Evolutionary conservation across 1,140 invertebrate species (phyloP), one percentile per base, ranked within the genome.

Genomic region (Trachelipus rathkii): DNA sequence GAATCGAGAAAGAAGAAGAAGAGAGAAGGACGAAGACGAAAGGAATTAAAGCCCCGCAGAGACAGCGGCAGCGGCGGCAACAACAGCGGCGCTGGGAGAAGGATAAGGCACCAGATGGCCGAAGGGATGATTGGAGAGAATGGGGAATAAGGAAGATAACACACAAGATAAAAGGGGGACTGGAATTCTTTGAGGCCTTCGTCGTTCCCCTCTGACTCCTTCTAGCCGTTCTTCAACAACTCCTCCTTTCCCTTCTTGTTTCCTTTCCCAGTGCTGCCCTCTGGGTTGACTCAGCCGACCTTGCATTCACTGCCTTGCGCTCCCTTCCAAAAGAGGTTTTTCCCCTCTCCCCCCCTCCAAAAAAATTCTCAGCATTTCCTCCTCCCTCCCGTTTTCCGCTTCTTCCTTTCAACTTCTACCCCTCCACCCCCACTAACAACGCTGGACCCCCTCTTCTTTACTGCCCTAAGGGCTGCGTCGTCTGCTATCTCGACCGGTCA

Each of bases 21-120:
- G 33, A 33, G 50, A 19, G 19, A 60, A 19, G 8, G 50, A 60
- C 8, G 50, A 13, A 19, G 50, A 60, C 33, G 50, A 60, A 60
- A 60, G 50, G 50, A 60, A 60, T 60, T 60, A 60, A 60, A 60
- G 50, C 50, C 50, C 50, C 50, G 50, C 50, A 60, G 50, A 60
- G 50, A 19, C 50, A 60, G 50, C 50, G 50, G 50, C 6, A 33
- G 33, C 33, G 33, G 33, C 33, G 33, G 33, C 33, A 33, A 33
- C 33, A 33, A 33, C 33, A 33, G 33, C 33, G 33, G 33, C 33
- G 33, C 33, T 33, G 33, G 33, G 33, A 33, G 33, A 33, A 33
- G 33, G 33, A 33, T 33, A 33, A 33, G 33, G 33, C 50, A 60
- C 50, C 50, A 60, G 50, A 60, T 4, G 50, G 50, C 50, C 50